Conservation (phyloP, 2,113 vertebrate species). For the Thamnophis sirtalis region DNA sequence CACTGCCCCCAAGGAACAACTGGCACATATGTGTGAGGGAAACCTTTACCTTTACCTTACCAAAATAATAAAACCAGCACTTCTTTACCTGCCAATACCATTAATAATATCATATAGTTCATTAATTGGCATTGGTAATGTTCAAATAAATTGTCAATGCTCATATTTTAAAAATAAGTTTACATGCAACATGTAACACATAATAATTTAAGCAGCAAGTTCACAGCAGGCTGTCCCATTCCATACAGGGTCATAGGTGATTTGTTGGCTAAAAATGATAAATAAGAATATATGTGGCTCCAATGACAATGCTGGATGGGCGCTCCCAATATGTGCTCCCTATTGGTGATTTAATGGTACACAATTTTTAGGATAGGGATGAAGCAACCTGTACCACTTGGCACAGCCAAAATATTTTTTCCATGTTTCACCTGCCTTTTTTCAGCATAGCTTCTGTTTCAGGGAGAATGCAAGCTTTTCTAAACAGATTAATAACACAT, state of each 20-base stretch:
- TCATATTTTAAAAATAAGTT: neutral
- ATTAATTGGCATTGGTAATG: neutral
- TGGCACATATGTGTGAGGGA: too few species aligned
- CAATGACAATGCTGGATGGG: neutral
- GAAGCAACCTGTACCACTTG: neutral
- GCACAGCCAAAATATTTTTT: neutral
- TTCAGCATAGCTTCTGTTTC: neutral
- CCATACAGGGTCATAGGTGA: neutral
- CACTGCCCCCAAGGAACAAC: too few species aligned
- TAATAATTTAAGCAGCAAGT: neutral
- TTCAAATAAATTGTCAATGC: neutral
- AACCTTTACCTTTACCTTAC: neutral
- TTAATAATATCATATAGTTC: neutral
- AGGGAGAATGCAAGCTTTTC: neutral
- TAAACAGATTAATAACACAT: neutral
- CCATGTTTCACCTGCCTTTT: neutral
- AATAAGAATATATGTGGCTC: neutral
- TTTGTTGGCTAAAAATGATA: neutral
- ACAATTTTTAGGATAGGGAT: neutral
- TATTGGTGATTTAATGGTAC: neutral
- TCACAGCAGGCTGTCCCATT: neutral
- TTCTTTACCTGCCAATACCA: neutral
- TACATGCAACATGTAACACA: neutral
- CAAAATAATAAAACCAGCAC: neutral
- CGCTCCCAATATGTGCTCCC: neutral